Percentiles rank a stretch among this genome's conserved stretches.
Evolutionary conservation across 2,797 vertebrate species (phyloP).

Genomic region (Epinephelus malabaricus): DNA sequence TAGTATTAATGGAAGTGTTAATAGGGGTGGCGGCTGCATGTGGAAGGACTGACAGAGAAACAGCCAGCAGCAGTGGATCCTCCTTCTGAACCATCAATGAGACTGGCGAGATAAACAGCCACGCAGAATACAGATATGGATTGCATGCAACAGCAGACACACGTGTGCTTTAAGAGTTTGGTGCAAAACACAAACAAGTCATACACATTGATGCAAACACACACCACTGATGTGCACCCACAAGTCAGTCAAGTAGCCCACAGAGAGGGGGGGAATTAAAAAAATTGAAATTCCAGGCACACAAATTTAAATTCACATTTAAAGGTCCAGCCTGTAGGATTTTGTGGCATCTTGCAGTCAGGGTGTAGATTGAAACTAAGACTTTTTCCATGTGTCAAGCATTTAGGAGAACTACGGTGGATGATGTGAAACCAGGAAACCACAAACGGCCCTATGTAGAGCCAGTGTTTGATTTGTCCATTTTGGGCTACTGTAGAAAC

Average conservation of each 20-base stretch:
- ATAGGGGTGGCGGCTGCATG: slow-evolving; percentile 67
- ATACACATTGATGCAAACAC: slow-evolving; percentile 25
- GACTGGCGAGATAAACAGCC: slow-evolving; percentile 42
- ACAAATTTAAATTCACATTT: too few relatives aligned
- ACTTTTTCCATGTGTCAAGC: too few relatives aligned
- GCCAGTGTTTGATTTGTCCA: too few relatives aligned
- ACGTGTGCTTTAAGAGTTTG: not conserved
- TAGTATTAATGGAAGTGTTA: slow-evolving; percentile 76
- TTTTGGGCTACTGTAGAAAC: too few relatives aligned
- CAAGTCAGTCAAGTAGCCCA: not conserved
- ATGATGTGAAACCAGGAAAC: too few relatives aligned
- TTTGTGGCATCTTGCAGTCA: too few relatives aligned
- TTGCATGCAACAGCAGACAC: slow-evolving; percentile 2
- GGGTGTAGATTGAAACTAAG: too few relatives aligned
- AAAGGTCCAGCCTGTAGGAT: too few relatives aligned
- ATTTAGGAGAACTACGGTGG: too few relatives aligned
- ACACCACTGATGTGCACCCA: not conserved
- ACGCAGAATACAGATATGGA: slow-evolving; percentile 40
- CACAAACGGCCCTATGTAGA: too few relatives aligned
- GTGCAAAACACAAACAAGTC: not conserved
- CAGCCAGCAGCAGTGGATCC: slow-evolving; percentile 54
- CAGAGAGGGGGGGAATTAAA: too few relatives aligned
- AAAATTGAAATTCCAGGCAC: too few relatives aligned
- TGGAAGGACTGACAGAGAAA: slow-evolving; percentile 55
- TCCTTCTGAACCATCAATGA: slow-evolving; percentile 50